Percentiles rank a stretch among this genome's conserved stretches.
Evolutionary conservation across 2,888 invertebrate genomes (phyloP).

Genomic region (Eubasilissa splendida): DNA sequence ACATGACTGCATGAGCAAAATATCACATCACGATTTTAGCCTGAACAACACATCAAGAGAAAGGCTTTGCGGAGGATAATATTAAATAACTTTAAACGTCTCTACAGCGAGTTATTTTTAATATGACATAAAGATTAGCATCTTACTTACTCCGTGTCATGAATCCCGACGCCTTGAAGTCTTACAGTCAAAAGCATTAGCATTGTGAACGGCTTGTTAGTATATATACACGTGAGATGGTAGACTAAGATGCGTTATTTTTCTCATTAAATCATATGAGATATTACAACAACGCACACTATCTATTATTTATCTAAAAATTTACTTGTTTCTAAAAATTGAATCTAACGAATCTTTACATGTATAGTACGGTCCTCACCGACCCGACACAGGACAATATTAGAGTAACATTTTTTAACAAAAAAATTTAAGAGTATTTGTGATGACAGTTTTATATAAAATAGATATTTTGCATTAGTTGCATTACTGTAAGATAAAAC

Average conservation of each 20-base stretch:
- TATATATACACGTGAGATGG: too few species aligned
- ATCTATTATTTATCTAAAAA: conserved; percentile 5
- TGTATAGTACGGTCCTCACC: conserved; percentile 9
- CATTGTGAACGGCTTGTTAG: background rate
- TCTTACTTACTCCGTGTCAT: background rate
- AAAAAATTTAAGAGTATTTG: too few species aligned
- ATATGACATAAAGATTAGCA: background rate
- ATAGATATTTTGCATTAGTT: too few species aligned
- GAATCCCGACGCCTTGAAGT: background rate
- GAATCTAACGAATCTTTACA: conserved; percentile 14
- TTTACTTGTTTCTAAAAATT: conserved; percentile 8
- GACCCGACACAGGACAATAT: background rate
- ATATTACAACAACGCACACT: background rate
- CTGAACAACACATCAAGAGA: too few species aligned
- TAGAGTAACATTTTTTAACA: too few species aligned
- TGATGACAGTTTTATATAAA: too few species aligned
- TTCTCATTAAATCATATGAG: too few species aligned
- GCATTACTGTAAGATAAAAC: too few species aligned
- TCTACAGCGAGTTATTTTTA: too few species aligned
- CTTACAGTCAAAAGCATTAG: background rate
- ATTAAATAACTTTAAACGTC: too few species aligned
- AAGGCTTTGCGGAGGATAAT: too few species aligned
- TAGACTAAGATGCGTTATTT: too few species aligned
- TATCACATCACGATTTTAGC: conserved; percentile 22
- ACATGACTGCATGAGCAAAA: conserved; percentile 24